phyloP scores from a whole-genome alignment of 2,888 invertebrate genomes.

The Orthonevra nobilis region DNA sequence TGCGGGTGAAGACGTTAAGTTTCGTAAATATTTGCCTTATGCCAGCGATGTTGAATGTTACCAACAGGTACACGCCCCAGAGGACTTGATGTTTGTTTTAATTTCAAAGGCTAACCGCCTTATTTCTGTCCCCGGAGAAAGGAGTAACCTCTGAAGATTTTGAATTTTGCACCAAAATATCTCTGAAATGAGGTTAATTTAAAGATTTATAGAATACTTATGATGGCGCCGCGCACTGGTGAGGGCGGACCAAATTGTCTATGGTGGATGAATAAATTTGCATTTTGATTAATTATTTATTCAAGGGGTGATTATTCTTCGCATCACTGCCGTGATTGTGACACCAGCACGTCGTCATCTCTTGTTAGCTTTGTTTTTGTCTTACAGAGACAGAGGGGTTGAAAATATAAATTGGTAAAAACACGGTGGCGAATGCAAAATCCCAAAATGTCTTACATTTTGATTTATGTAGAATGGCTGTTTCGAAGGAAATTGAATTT shows the following conservation, averaged over 20 bases:
- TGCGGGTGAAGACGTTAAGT: not conserved
- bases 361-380: slow-evolving; percentile 58
- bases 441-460: slow-evolving; percentile 59
- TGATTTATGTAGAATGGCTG: slow-evolving; percentile 60
- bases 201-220: slow-evolving; percentile 56
- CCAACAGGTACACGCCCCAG: slow-evolving; percentile 51
- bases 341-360: slow-evolving; percentile 56
- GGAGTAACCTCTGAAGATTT: too few relatives aligned
- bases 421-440: slow-evolving; percentile 56
- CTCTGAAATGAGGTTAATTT: slow-evolving; percentile 61
- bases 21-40: slow-evolving; percentile 32
- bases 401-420: slow-evolving; percentile 65
- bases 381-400: slow-evolving; percentile 23
- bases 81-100: slow-evolving; percentile 37
- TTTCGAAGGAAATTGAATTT: slow-evolving; percentile 62
- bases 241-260: not conserved
- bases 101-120: too few relatives aligned
- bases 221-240: slow-evolving; percentile 8
- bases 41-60: slow-evolving; percentile 11
- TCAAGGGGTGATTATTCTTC: slow-evolving; percentile 69
- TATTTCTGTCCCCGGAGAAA: too few relatives aligned
- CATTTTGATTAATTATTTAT: slow-evolving; percentile 74
- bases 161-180: slow-evolving; percentile 1
- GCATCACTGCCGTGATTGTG: slow-evolving; percentile 67
- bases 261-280: slow-evolving; percentile 71